Evolutionary conservation across 1,140 invertebrate genomes (phyloP), one percentile per base, ranked within the genome.

Genomic region (Zaprionus ornatus): DNA sequence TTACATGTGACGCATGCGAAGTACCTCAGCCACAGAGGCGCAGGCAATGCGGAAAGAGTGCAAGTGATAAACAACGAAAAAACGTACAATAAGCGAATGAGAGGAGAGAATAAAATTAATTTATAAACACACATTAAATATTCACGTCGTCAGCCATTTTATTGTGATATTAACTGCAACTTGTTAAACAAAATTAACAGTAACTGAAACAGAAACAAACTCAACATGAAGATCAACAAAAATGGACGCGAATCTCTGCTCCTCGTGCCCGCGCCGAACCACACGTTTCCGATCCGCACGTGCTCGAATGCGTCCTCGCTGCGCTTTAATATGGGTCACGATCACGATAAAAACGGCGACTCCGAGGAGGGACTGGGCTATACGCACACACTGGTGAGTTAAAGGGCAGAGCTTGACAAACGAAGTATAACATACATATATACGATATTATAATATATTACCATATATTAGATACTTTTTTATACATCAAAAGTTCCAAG

Each of bases 321-420:
- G 56, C 77, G 68, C 25, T 40, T 68, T 40, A 81, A 81, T 81
- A 62, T 81, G 81, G 81, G 78, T 42, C 81, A 84, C 21, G 77
- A 86, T 59, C 66, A 73, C 54, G 59, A 82, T 21, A 67, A 77
- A 40, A 63, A n/a, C 25, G 65, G 77, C 4, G 91, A 91, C 74
- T 93, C 95, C 73, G 95, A 95, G 61, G 94, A 94, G 59, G 96
- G 96, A 56, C 92, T 97, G 75, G 96, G 96, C 37, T 97, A 97
- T 84, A 95, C 96, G 82, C 96, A 97, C 86, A 97, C 96, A 55
- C 94, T 97, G 95, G 96, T 97, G 92, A 96, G 95, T 95, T 2
- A 3, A 17, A 17, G 23, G 45, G 45, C 37, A 15, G 0, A n/a
- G 19, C 17, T 3, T 7, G 7, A 10, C 29, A 10, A 10, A 29